Percentiles rank a stretch among this genome's conserved stretches.
Evolutionary conservation across 2,888 invertebrate species (phyloP).

Genomic region (Aleiodes alternator): DNA sequence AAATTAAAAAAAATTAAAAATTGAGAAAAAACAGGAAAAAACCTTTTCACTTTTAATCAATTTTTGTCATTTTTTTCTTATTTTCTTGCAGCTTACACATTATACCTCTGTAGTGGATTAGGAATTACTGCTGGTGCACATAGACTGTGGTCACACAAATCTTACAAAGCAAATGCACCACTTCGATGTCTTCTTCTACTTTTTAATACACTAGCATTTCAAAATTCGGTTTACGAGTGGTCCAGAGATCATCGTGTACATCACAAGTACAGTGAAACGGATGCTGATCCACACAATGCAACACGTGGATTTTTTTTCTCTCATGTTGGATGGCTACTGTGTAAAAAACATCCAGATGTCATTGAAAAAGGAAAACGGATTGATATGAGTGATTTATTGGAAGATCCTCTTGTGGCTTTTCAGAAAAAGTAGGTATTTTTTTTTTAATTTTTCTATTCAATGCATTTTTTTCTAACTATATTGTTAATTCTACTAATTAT

Average conservation of each 20-base stretch:
- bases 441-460: no score
- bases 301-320: slow-evolving; percentile 96
- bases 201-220: slow-evolving; percentile 92
- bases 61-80: slow-evolving; percentile 33
- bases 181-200: slow-evolving; percentile 87
- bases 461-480: no score
- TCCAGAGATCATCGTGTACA: slow-evolving; percentile 86
- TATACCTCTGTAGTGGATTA: slow-evolving; percentile 88
- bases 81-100: slow-evolving; percentile 81
- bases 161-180: slow-evolving; percentile 96
- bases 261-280: slow-evolving; percentile 95
- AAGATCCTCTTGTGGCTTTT: slow-evolving; percentile 89
- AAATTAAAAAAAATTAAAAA: not conserved
- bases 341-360: slow-evolving; percentile 93
- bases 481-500: no score
- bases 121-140: slow-evolving; percentile 99
- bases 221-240: slow-evolving; percentile 87
- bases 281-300: slow-evolving; percentile 96
- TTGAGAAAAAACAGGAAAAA: not conserved
- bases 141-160: slow-evolving; percentile 95
- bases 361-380: slow-evolving; percentile 90
- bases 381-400: slow-evolving; percentile 88
- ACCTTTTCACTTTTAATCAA: not conserved
- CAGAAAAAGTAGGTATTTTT: slow-evolving; percentile 87
- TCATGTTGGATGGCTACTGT: slow-evolving; percentile 95